These are phyloP conservation scores for Sebastolobus alascanus DNA, from an alignment of 2,797 vertebrate genomes.

Conservation along the genomic window DNA sequence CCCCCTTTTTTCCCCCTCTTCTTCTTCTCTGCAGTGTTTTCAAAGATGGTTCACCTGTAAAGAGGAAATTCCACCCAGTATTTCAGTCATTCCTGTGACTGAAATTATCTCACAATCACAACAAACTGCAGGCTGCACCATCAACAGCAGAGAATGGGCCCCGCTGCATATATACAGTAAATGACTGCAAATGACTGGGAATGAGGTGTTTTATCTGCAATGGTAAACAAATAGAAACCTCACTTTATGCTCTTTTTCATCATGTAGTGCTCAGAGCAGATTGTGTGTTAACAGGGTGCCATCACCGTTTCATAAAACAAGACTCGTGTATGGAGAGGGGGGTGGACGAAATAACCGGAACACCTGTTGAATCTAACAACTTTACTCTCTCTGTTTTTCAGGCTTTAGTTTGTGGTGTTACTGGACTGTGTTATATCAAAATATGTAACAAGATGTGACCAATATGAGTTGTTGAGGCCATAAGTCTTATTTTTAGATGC, in stretches of 20 bases:
- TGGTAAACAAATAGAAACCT: slow-evolving; percentile 23
- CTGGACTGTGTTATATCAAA: not conserved
- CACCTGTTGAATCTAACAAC: slow-evolving; percentile 35
- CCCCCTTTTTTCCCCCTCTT: slow-evolving; percentile 7
- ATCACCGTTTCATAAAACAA: slow-evolving; percentile 10
- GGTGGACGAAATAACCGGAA: slow-evolving; percentile 25
- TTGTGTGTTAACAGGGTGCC: slow-evolving; percentile 13
- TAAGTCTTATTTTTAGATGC: not conserved
- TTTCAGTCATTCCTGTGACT: slow-evolving; percentile 39
- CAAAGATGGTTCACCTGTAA: slow-evolving; percentile 72
- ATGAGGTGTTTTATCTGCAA: slow-evolving; percentile 34
- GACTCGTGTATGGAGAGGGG: not conserved
- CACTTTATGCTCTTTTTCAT: slow-evolving; percentile 6
- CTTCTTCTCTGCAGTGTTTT: slow-evolving; percentile 40
- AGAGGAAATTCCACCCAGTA: slow-evolving; percentile 61
- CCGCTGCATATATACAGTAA: slow-evolving; percentile 27
- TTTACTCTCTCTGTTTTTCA: not conserved
- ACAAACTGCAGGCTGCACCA: slow-evolving; percentile 71
- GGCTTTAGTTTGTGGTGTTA: not conserved
- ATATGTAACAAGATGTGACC: not conserved
- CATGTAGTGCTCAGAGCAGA: not conserved
- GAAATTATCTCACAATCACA: slow-evolving; percentile 78
- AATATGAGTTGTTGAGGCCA: not conserved
- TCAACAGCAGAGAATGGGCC: slow-evolving; percentile 32
- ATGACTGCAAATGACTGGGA: slow-evolving; percentile 23